A percentile compares a stretch with the other conserved stretches of the same genome.
Conservation (phyloP, 2,888 invertebrate genomes). For the Oscheius myriophilus region DNA sequence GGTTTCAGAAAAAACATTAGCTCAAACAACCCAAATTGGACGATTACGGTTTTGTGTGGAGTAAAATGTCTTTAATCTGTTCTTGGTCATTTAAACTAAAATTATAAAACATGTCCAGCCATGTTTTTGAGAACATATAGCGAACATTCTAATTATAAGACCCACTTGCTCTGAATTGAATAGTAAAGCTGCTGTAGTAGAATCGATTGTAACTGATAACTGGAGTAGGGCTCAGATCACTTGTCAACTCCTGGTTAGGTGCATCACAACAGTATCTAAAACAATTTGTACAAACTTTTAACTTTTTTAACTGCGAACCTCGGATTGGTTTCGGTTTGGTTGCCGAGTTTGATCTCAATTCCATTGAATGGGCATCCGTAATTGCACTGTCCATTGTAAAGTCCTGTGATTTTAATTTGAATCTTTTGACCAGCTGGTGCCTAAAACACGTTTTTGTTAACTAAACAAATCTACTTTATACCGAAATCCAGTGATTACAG, state of each 20-base stretch:
- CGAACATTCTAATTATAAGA: too few relatives aligned
- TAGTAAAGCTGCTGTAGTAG: constrained; percentile 6
- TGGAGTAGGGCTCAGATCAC: constrained; percentile 24
- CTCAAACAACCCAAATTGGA: too few relatives aligned
- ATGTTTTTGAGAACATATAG: too few relatives aligned
- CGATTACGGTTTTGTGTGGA: too few relatives aligned
- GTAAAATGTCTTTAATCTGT: too few relatives aligned
- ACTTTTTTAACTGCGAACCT: neutral
- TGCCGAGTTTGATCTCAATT: constrained; percentile 30
- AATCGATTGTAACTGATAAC: constrained; percentile 22
- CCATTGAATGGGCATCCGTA: constrained; percentile 45
- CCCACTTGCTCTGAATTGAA: constrained; percentile 18
- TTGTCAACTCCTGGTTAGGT: constrained; percentile 11
- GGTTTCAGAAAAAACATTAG: too few relatives aligned
- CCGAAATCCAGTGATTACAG: constrained; percentile 20
- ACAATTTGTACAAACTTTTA: constrained; percentile 15
- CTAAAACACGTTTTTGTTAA: constrained; percentile 5
- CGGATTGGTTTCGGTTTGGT: constrained; percentile 14
- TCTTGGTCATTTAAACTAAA: too few relatives aligned
- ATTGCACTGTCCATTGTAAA: constrained; percentile 39
- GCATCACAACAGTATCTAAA: constrained; percentile 4
- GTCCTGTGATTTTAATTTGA: constrained; percentile 33
- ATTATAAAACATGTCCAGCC: too few relatives aligned
- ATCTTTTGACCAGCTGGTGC: constrained; percentile 42
- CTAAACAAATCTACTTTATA: neutral